Evolutionary conservation across 53 echinoderm and acorn worm genomes (phyloP).

Genomic region (Crossaster papposus): DNA sequence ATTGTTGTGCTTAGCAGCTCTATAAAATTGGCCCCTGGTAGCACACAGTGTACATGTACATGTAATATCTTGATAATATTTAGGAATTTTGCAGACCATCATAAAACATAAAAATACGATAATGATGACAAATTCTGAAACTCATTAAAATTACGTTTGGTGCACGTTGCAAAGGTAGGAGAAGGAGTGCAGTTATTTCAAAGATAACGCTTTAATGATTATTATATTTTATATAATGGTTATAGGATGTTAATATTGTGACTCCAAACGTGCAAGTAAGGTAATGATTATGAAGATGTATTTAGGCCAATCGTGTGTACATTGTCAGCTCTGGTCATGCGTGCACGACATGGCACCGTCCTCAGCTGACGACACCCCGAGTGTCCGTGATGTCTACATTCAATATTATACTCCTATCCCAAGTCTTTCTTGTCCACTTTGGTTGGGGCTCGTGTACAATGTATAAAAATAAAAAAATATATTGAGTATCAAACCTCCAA

Average conservation of each 20-base stretch:
- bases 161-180: neutral
- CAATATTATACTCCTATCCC: no score
- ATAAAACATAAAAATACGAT: neutral
- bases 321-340: neutral
- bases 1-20: no score
- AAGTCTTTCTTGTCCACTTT: neutral
- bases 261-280: neutral
- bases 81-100: no score
- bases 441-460: neutral
- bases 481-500: no score
- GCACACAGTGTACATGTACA: neutral
- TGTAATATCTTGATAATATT: no score
- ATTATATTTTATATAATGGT: neutral
- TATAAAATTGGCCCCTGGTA: no score
- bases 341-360: neutral
- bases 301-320: neutral
- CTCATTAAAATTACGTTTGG: neutral
- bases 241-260: neutral
- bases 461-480: no score
- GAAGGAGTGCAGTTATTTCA: neutral
- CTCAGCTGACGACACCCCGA: neutral
- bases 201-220: neutral
- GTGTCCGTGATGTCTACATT: constrained; percentile 29
- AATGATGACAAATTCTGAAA: neutral
- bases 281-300: neutral